Conservation (phyloP, 2,797 vertebrate species). For the Mionectes olivaceus region DNA sequence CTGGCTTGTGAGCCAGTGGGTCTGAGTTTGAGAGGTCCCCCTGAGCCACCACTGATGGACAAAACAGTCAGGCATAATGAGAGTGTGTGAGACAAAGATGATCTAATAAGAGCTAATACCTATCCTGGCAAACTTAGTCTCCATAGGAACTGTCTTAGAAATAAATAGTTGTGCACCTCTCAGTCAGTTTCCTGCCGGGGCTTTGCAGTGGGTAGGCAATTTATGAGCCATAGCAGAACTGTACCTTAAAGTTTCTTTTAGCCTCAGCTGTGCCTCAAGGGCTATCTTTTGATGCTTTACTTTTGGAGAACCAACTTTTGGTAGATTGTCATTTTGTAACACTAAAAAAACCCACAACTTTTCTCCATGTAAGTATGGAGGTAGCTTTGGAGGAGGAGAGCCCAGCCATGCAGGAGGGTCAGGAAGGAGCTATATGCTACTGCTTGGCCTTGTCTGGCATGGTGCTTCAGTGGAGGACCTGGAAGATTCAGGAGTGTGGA, state of each 20-base stretch:
- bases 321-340: neutral
- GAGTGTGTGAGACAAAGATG: neutral
- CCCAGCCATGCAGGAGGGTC: rapidly evolving
- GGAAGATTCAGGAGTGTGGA: rapidly evolving
- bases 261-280: neutral
- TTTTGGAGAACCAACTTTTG: neutral
- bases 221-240: neutral
- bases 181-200: neutral
- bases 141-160: neutral
- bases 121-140: neutral
- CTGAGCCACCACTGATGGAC: neutral
- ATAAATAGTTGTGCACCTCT: neutral
- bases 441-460: rapidly evolving
- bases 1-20: neutral
- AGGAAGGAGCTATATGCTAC: neutral
- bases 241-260: neutral
- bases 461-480: neutral
- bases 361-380: neutral
- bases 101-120: neutral
- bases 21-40: neutral
- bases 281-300: neutral
- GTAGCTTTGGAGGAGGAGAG: neutral
- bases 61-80: neutral
- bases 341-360: neutral
- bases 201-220: neutral